Evolutionary conservation across 1,140 invertebrate species (phyloP), one percentile per base, ranked within the genome.

Genomic region (Zaprionus vittiger): DNA sequence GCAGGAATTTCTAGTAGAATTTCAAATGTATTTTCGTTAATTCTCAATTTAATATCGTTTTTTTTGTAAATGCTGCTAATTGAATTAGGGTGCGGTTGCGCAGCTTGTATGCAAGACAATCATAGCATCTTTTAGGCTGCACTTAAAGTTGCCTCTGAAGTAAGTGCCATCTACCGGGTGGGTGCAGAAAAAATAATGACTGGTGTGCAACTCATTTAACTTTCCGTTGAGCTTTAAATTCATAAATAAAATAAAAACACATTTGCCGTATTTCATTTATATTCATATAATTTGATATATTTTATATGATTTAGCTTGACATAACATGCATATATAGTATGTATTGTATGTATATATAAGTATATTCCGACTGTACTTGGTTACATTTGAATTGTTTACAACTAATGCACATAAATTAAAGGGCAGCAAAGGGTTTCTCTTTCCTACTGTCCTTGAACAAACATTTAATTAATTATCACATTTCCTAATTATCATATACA

Each of bases 401-500:
- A 66, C 62, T 77, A 73, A 73, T 73, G 31, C 69, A 73, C 37
- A 73, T 68, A 77, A 73, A 59, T 66, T 62, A 67, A 67, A 57
- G 47, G 70, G 63, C 64, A 62, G 71, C 64, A 56, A 57, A n/a
- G 31, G 26, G 37, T 54, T 24, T 47, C 11, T 72, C 12, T 31
- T 20, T 15, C 38, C 67, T 34, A 34, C 28, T 59, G 59, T 64
- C 41, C 55, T 68, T 59, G 52, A 77, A 76, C 61, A 61, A 62
- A 62, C 38, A 73, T 73, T 75, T 83, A 87, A 75, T 79, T 72
- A 89, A 84, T 89, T 89, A 89, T 89, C 84, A 89, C 84, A 89
- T 90, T 89, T 89, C 57, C 84, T 89, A 84, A 61, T 57, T 78
- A 41, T 38, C 41, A 69, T 41, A 57, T 77, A 68, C 49, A 63